Base-by-base conservation (phyloP, 2,888 invertebrate genomes). In the Merodon equestris region DNA sequence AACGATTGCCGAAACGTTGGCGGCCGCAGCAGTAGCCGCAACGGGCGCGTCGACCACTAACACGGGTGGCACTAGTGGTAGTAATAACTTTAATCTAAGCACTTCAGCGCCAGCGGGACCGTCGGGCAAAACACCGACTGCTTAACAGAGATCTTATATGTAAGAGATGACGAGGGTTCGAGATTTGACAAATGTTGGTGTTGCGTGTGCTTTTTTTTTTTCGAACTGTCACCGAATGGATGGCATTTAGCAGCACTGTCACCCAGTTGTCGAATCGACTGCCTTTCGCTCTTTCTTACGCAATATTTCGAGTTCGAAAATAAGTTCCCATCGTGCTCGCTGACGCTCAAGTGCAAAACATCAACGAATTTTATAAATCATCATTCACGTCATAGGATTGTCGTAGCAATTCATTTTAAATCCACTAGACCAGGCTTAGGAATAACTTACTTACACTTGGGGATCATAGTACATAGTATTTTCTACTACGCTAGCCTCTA, bases 1-100 rank as follows among this genome's bases (percentile, higher is more conserved):
- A 67, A 85, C 86, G 56, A 85, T 88, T 71, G 85, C 85, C 81
- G 88, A 88, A 82, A 85, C 87, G 72, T 86, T 86, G 54, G 84
- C 87, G 82, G 87, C 86, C 34, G 85, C 82, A 56, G 82, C 83
- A 47, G 82, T 75, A 10, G 79, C 50, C 17, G 74, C 63, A 7
- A 83, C 84, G 47, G 71, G 44, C 68, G 73, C 56, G 34, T 77
- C 56, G 75, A 83, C 50, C 87, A 77, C 61, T 68, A 72, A 44
- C 50, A 74, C 45, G 50, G 60, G 48, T 19, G 71, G 56, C 60
- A 44, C 74, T 75, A 82, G 58, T n/a, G 45, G 38, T 34, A 40
- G 58, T 61, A 64, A 60, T 51, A 81, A 27, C 68, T 67, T 54
- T 70, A 64, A 47, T 51, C 60, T 87, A 45, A 87, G 88, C 82